phyloP scores from a whole-genome alignment of 2,888 invertebrate species.

The Geophilus truncorum region DNA sequence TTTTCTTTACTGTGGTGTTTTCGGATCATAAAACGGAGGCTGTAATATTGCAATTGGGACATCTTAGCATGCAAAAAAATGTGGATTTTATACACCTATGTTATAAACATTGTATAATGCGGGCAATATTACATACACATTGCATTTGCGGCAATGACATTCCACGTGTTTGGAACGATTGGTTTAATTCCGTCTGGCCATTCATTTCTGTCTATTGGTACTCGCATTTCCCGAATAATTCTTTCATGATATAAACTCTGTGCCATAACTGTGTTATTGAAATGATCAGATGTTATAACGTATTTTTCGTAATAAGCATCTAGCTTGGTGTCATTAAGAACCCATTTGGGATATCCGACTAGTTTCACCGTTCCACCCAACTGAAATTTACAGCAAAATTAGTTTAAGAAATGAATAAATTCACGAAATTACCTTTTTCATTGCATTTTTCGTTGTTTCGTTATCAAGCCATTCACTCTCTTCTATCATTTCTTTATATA shows the following conservation, averaged over 20 bases:
- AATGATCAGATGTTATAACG: neutral
- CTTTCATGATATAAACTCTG: neutral
- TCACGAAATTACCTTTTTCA: no score
- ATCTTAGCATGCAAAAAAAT: neutral
- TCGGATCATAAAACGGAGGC: neutral
- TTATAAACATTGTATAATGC: neutral
- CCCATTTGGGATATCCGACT: constrained; percentile 49
- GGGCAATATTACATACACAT: neutral
- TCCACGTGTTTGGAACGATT: neutral
- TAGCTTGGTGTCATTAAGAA: constrained; percentile 45
- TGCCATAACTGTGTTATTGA: neutral
- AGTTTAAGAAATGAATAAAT: no score
- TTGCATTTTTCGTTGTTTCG: no score
- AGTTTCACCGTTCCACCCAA: constrained; percentile 46
- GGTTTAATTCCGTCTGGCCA: neutral
- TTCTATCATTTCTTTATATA: no score
- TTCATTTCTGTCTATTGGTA: neutral
- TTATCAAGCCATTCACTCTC: no score
- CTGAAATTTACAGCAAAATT: no score
- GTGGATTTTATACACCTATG: neutral
- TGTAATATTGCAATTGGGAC: neutral
- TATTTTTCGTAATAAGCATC: constrained; percentile 42
- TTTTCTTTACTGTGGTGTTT: neutral
- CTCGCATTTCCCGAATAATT: neutral
- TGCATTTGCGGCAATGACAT: neutral